A percentile compares a stretch with the other conserved stretches of the same genome.
Conservation (phyloP, 2,888 invertebrate genomes). For the Chloromyia formosa region DNA sequence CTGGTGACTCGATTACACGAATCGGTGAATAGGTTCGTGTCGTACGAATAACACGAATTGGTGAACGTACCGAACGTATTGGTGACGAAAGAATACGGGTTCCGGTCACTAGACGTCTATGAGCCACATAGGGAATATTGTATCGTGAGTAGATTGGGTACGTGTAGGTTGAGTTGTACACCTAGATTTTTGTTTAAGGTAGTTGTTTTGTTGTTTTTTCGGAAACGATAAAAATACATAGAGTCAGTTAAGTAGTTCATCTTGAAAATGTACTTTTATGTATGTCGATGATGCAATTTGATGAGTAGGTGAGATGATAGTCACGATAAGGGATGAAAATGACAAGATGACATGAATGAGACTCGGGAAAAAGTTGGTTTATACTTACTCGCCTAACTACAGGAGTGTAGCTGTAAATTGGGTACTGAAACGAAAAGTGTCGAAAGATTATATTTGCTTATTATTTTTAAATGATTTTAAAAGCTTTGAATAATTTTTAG, state of each 20-base stretch:
- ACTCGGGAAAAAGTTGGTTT: background rate
- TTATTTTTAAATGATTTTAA: too few relatives aligned
- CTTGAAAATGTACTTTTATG: background rate
- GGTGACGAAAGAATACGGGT: conserved; percentile 52
- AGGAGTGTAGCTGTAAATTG: conserved; percentile 59
- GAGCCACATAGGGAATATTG: conserved; percentile 56
- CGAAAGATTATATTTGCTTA: too few relatives aligned
- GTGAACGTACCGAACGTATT: conserved; percentile 58
- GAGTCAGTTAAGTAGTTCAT: background rate
- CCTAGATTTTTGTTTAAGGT: conserved; percentile 14
- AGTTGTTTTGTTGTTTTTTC: background rate
- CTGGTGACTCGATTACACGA: conserved; percentile 58
- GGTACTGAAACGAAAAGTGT: conserved; percentile 43
- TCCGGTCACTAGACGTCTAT: conserved; percentile 54
- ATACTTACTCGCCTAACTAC: conserved; percentile 64
- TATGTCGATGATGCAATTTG: background rate
- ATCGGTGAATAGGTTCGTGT: conserved; percentile 57
- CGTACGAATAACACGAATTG: conserved; percentile 58
- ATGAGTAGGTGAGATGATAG: conserved; percentile 8
- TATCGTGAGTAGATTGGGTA: conserved; percentile 62
- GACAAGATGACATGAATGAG: conserved; percentile 54
- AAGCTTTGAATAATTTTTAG: too few relatives aligned
- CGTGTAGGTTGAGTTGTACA: conserved; percentile 57
- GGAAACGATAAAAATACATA: background rate
- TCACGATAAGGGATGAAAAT: conserved; percentile 56